Conservation (phyloP, 2,888 invertebrate genomes). For the Ariolimax columbianus region DNA sequence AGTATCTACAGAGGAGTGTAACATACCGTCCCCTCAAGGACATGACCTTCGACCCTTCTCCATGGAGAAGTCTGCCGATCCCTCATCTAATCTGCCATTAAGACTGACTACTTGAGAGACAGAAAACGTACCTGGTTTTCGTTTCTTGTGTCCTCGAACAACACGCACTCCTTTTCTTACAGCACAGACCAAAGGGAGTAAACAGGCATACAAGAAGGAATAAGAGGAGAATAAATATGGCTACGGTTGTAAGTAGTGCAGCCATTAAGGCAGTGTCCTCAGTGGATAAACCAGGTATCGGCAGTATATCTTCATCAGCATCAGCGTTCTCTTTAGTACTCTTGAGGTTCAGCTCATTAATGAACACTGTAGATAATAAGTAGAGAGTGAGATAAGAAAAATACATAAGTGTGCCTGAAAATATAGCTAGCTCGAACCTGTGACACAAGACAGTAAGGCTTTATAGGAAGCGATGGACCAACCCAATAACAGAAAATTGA, state of each 20-base stretch:
- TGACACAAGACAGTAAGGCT: too few relatives aligned
- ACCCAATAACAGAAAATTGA: too few relatives aligned
- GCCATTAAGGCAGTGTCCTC: conserved; percentile 50
- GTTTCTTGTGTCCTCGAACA: conserved; percentile 6
- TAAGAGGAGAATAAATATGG: conserved; percentile 47
- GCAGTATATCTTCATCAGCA: neutral
- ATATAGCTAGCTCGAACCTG: too few relatives aligned
- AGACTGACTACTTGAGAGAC: too few relatives aligned
- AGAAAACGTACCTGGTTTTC: conserved; percentile 11
- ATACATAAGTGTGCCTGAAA: too few relatives aligned
- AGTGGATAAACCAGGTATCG: conserved; percentile 21
- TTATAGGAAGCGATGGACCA: too few relatives aligned
- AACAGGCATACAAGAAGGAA: conserved; percentile 47
- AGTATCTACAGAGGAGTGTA: too few relatives aligned
- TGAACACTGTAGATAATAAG: conserved; percentile 11
- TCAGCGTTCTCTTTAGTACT: neutral
- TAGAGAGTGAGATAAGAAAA: neutral
- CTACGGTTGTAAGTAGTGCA: conserved; percentile 47
- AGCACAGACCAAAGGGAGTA: conserved; percentile 40
- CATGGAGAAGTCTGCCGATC: too few relatives aligned
- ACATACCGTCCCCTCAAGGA: too few relatives aligned
- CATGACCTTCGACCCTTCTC: too few relatives aligned
- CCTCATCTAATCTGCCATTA: too few relatives aligned
- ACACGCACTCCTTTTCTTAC: conserved; percentile 23
- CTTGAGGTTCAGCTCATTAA: neutral